Conservation (phyloP, 2,113 vertebrate genomes). For the Maccullochella peelii region DNA sequence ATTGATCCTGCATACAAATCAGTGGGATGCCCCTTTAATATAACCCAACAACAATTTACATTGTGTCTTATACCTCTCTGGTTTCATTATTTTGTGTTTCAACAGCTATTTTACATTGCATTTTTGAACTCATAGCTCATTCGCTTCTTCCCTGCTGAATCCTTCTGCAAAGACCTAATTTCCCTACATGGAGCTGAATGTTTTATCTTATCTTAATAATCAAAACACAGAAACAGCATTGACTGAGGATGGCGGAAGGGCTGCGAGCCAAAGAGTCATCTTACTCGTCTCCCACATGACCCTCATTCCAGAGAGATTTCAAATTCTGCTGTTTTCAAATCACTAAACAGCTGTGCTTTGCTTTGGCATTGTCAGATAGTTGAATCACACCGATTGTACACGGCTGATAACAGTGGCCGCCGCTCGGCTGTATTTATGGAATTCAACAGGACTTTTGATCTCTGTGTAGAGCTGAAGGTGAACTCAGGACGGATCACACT, state of each 20-base stretch:
- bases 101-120: not conserved
- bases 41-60: not conserved
- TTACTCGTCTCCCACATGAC: not conserved
- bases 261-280: not conserved
- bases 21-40: not conserved
- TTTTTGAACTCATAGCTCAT: conserved; percentile 28
- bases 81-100: not conserved
- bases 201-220: conserved; percentile 41
- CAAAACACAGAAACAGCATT: conserved; percentile 24
- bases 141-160: not conserved
- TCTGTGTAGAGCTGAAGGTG: conserved; percentile 8
- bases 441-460: conserved; percentile 22
- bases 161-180: not conserved
- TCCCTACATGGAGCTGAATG: conserved; percentile 46
- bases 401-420: not conserved
- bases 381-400: conserved; percentile 11
- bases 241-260: not conserved
- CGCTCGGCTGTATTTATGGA: conserved; percentile 6
- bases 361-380: conserved; percentile 1
- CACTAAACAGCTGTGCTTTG: not conserved
- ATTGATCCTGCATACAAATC: not conserved
- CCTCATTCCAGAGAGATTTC: conserved; percentile 24
- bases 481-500: conserved; percentile 35
- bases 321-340: conserved; percentile 26
- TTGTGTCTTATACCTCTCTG: not conserved